Base-by-base conservation (phyloP, 2,113 vertebrate species). In the Trochalopteron elliotii region DNA sequence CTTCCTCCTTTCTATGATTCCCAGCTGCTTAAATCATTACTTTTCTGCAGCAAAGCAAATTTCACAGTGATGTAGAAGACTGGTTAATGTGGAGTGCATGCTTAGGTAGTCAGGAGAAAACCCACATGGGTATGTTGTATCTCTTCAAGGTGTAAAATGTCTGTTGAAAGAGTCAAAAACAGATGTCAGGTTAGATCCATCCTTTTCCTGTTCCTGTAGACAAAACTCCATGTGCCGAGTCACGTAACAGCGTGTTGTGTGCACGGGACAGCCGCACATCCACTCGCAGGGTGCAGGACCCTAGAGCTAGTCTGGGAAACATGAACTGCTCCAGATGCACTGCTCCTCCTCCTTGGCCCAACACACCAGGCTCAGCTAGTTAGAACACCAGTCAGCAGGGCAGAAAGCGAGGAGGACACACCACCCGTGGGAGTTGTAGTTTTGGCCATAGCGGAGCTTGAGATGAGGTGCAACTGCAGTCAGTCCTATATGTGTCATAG, bases 251-350 rank as follows among this genome's bases (percentile, higher is more conserved):
- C 10, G 2, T 0, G 0, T 1, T 7, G 12, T 25, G 17, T 2
- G 1, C 24, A 2, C 2, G 5, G 60, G 49, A 37, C 61, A 44
- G 44, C 49, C 81, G 53, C 78, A 52, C 4, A 6, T 52, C 47
- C 72, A 45, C 37, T 42, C 0, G 0, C 1, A 0, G 3, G 30
- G 23, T 27, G 14, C 30, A 52, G 60, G 50, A 77, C 24, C 28
- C 35, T 20, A 53, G 50, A 74, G 50, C 56, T 12, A 31, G 14
- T 16, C 49, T 0, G 0, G 12, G 19, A 79, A 78, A 76, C 12
- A 14, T 1, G 12, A 5, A 20, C 30, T 68, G 37, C 64, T 75
- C n/a, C 87, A 87, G 69, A 11, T 4, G 1, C 24, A 60, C 22
- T 15, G 28, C 27, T 17, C 5, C 69, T 75, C 18, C 84, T 82